phyloP scores from a whole-genome alignment of 2,797 vertebrate genomes.

The Scolopax bukidnonensis region DNA sequence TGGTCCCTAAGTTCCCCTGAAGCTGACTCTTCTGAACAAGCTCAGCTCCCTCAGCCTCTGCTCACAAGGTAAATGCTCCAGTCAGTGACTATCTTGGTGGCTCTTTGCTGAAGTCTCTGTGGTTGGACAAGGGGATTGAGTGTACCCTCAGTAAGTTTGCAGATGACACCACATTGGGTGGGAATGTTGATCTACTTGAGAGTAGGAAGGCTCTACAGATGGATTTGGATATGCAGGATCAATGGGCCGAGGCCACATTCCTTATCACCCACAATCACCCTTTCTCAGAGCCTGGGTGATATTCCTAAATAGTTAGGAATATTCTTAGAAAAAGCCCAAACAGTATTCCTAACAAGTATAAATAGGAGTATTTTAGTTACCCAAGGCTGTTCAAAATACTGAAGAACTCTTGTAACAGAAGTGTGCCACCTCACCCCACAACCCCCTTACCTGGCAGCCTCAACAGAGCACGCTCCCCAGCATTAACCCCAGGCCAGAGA shows the following conservation, averaged over 20 bases:
- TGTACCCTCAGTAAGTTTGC: no score
- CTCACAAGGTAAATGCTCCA: background rate
- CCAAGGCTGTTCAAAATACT: background rate
- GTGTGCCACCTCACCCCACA: background rate
- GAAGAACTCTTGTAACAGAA: background rate
- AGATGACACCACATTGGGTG: no score
- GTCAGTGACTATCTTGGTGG: background rate
- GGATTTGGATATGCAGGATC: no score
- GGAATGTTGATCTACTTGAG: no score
- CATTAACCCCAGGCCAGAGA: background rate
- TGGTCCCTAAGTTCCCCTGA: background rate
- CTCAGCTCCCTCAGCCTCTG: background rate
- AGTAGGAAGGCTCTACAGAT: no score
- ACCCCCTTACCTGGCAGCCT: background rate
- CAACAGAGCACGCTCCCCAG: background rate
- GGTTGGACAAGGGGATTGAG: background rate
- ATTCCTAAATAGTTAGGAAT: background rate
- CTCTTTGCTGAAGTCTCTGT: background rate
- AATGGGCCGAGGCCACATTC: background rate
- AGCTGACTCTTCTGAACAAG: background rate
- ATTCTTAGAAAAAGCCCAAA: background rate
- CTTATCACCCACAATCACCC: background rate
- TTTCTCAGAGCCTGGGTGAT: background rate
- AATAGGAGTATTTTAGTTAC: background rate
- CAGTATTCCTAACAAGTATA: background rate